phyloP scores from a whole-genome alignment of 2,797 vertebrate genomes.

The Hypotaenidia okinawae region DNA sequence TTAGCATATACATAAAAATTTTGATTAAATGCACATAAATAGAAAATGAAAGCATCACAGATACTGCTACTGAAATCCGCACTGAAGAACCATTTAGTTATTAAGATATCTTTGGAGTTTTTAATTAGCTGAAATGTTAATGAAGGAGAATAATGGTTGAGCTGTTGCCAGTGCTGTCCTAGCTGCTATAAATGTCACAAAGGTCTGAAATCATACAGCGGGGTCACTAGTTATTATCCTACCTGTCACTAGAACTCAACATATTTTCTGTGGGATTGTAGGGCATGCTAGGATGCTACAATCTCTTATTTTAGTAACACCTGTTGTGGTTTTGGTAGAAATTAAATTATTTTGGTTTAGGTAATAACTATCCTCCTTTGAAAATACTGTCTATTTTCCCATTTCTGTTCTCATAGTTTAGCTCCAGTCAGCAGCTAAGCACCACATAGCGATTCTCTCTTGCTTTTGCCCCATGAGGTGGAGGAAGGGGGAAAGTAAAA shows the following conservation, averaged over 20 bases:
- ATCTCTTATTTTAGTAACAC: not conserved
- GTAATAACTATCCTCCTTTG: not conserved
- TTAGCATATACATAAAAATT: conserved; percentile 23
- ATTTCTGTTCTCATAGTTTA: not conserved
- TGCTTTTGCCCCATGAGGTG: too few relatives aligned
- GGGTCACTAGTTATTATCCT: not conserved
- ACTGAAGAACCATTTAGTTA: not conserved
- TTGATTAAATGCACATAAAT: conserved; percentile 23
- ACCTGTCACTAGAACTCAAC: not conserved
- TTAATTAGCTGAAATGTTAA: conserved; percentile 39
- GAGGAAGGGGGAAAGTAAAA: too few relatives aligned
- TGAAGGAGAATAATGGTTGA: not conserved
- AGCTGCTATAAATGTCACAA: not conserved
- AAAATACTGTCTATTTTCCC: not conserved
- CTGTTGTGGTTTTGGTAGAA: not conserved
- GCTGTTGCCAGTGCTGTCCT: not conserved
- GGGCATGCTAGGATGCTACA: not conserved
- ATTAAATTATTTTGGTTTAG: not conserved
- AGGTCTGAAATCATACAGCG: not conserved
- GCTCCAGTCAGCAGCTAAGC: too few relatives aligned
- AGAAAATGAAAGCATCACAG: not conserved
- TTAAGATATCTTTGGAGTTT: not conserved
- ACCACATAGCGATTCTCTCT: too few relatives aligned
- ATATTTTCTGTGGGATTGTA: not conserved
- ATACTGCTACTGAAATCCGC: not conserved